These are phyloP conservation scores for Itoplectis maculator DNA, from an alignment of 2,888 invertebrate species.

Conservation along the genomic window DNA sequence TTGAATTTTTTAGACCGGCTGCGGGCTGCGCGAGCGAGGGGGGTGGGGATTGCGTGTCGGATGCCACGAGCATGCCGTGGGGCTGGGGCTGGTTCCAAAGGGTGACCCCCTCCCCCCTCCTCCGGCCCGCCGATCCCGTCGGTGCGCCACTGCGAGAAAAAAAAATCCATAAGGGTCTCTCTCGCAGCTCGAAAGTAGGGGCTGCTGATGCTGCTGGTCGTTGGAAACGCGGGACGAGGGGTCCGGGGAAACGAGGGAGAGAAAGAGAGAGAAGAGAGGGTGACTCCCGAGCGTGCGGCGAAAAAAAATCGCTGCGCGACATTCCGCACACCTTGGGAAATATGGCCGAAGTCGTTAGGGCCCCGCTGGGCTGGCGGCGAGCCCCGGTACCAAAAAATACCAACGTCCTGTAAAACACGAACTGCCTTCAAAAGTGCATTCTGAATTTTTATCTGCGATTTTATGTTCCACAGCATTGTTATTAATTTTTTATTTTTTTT, in stretches of 20 bases:
- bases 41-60: constrained; percentile 63
- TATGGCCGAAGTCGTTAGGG: constrained; percentile 45
- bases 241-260: constrained; percentile 66
- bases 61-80: constrained; percentile 69
- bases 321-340: constrained; percentile 63
- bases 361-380: not conserved
- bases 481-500: not conserved
- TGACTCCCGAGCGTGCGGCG: constrained; percentile 71
- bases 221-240: constrained; percentile 66
- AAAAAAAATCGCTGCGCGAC: constrained; percentile 53
- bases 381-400: not conserved
- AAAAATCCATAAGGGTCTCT: constrained; percentile 83
- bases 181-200: constrained; percentile 70
- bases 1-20: constrained; percentile 78
- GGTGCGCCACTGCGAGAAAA: constrained; percentile 75
- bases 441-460: not conserved
- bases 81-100: constrained; percentile 73
- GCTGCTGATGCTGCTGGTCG: constrained; percentile 69
- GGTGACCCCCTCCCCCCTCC: constrained; percentile 72
- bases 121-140: too few relatives aligned
- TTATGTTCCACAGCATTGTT: not conserved
- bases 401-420: not conserved
- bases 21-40: constrained; percentile 74
- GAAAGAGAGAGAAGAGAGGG: constrained; percentile 76
- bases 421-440: not conserved